Conservation (phyloP, 2,113 vertebrate genomes). For the Chaenocephalus aceratus region DNA sequence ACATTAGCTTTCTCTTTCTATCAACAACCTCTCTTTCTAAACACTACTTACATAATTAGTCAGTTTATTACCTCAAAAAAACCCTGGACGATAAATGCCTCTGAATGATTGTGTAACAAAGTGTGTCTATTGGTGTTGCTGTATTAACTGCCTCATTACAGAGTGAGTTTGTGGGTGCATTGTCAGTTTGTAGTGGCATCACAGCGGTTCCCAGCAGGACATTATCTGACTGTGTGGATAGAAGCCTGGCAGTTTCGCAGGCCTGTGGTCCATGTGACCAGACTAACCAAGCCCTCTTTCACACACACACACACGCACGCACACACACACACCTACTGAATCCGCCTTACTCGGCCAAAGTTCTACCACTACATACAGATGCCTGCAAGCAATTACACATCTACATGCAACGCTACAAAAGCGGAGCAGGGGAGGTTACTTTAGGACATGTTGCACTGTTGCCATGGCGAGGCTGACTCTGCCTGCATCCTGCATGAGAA, state of each 20-base stretch:
- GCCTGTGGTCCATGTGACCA: conserved; percentile 80
- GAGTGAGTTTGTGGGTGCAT: conserved; percentile 33
- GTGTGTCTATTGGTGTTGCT: conserved; percentile 15
- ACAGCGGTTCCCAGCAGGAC: conserved; percentile 67
- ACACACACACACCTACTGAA: conserved; percentile 42
- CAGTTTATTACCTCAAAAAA: conserved; percentile 4
- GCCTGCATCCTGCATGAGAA: conserved; percentile 73
- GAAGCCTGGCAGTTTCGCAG: conserved; percentile 68
- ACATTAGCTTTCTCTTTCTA: conserved; percentile 28
- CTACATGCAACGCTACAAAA: conserved; percentile 72
- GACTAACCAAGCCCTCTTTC: conserved; percentile 80
- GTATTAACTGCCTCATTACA: conserved; percentile 46
- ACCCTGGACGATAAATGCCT: conserved; percentile 3
- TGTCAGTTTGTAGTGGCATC: conserved; percentile 47
- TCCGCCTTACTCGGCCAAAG: conserved; percentile 85
- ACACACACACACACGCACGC: conserved; percentile 35
- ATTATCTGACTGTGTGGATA: conserved; percentile 67
- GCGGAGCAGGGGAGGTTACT: conserved; percentile 82
- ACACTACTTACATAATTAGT: conserved; percentile 17
- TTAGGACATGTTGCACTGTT: conserved; percentile 81
- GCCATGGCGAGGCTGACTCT: conserved; percentile 79
- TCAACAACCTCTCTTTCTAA: conserved; percentile 28
- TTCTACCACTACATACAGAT: conserved; percentile 83
- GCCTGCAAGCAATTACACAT: conserved; percentile 80
- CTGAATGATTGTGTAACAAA: conserved; percentile 22